phyloP scores from a whole-genome alignment of 2,888 invertebrate species.

The Eledona agricola region DNA sequence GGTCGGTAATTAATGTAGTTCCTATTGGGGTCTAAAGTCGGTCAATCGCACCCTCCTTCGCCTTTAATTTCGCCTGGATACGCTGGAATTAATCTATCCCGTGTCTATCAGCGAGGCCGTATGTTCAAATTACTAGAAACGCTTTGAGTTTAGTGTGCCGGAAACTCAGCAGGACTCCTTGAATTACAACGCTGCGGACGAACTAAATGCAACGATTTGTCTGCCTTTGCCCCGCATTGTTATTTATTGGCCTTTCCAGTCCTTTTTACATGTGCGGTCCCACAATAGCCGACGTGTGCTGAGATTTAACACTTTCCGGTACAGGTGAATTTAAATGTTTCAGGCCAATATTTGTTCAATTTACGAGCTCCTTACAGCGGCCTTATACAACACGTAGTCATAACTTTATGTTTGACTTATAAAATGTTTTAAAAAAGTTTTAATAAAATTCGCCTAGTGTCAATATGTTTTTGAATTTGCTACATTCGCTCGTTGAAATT shows the following conservation, averaged over 20 bases:
- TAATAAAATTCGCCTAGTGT: too few relatives aligned
- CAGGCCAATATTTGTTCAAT: too few relatives aligned
- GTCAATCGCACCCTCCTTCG: conserved; percentile 39
- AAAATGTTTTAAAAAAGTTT: too few relatives aligned
- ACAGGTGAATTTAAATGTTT: too few relatives aligned
- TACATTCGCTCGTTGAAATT: too few relatives aligned
- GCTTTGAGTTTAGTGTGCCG: conserved; percentile 34
- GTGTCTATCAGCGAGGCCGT: conserved; percentile 39
- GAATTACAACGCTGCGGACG: conserved; percentile 31
- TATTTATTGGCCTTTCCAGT: conserved; percentile 9
- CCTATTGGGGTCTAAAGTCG: conserved; percentile 40
- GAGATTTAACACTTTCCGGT: too few relatives aligned
- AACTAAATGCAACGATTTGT: conserved; percentile 29
- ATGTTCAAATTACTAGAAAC: conserved; percentile 40
- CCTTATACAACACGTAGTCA: too few relatives aligned
- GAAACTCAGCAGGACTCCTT: conserved; percentile 34
- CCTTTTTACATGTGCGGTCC: too few relatives aligned
- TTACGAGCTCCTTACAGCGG: too few relatives aligned
- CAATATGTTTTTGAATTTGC: too few relatives aligned
- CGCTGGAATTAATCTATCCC: conserved; percentile 40
- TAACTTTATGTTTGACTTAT: too few relatives aligned
- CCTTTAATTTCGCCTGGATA: conserved; percentile 38
- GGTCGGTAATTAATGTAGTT: conserved; percentile 44
- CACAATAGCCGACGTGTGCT: too few relatives aligned
- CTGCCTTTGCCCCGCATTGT: conserved; percentile 11